These are phyloP conservation scores for Nomada fabriciana DNA, from an alignment of 2,888 invertebrate species.

Conservation along the genomic window DNA sequence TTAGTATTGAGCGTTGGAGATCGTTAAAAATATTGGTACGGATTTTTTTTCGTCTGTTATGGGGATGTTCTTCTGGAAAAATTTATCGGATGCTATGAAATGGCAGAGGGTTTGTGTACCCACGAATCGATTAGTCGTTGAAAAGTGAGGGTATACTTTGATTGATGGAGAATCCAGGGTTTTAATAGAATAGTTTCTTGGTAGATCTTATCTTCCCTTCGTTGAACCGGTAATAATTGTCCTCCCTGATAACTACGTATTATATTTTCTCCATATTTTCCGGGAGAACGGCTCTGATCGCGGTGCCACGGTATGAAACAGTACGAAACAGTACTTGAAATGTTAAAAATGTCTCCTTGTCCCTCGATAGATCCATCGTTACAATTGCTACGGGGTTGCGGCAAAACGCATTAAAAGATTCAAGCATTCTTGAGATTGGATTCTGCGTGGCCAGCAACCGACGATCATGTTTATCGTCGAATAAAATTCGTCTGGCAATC, in stretches of 20 bases:
- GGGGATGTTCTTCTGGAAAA: not conserved
- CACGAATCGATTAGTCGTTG: not conserved
- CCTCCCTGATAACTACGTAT: not conserved
- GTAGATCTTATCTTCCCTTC: constrained; percentile 38
- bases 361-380: not conserved
- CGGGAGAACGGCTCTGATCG: not conserved
- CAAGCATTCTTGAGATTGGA: not conserved
- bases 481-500: not conserved
- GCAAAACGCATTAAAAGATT: not conserved
- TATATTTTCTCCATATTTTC: not conserved
- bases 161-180: not conserved
- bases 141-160: constrained; percentile 3
- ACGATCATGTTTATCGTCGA: not conserved
- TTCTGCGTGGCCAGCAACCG: not conserved
- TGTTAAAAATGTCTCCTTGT: constrained; percentile 4
- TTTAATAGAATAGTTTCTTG: not conserved
- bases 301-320: not conserved
- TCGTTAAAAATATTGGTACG: not conserved
- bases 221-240: not conserved
- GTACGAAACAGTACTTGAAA: constrained; percentile 11
- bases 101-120: not conserved
- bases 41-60: not conserved
- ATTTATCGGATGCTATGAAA: constrained; percentile 3
- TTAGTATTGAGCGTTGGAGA: not conserved
- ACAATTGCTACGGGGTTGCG: not conserved